Base-by-base conservation (phyloP, 2,113 vertebrate genomes). In the Silurus asotus region DNA sequence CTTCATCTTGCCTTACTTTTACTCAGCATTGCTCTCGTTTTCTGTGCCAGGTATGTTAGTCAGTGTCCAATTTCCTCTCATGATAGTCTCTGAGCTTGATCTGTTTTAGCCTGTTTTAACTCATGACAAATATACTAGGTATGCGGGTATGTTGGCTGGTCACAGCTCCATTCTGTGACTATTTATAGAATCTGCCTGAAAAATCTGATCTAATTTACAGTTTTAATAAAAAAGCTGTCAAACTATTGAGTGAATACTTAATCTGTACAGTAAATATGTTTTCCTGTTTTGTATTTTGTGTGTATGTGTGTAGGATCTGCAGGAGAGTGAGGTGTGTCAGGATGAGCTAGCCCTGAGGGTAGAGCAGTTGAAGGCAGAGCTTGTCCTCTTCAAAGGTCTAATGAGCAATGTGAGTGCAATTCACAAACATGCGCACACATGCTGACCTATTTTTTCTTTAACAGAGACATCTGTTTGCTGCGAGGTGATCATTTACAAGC, bases 321-420 rank as follows among this genome's bases (percentile, higher is more conserved):
- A 98, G 88, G 97, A 99, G 91, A 97, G 97, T 0, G 97, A 98
- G 77, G 96, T 96, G 65, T 98, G 97, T 89, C 98, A 99, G 87
- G 98, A 99, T 61, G 98, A 99, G 87, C 93, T 99, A 87, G 96
- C 96, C 37, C 93, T 97, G 93, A 95, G 97, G 92, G 97, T 99
- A 87, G 95, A 99, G 91, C 97, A 98, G 91, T 92, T 99, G 88
- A 99, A 99, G 91, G 96, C 96, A 0, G 98, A 99, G 90, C 93
- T 99, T 76, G 97, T 99, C 81, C 96, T 99, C 91, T 99, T 99
- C 94, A 99, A 99, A 92, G 97, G 98, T 86, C 95, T 99, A 90
- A 98, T 99, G 97, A 99, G 97, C 93, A 99, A 98, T 14, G 98
- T 99, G 93, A 97, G 97, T 14, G 3, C 55, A 72, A 67, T 45